A percentile compares a stretch with the other conserved stretches of the same genome.
phyloP scores from a whole-genome alignment of 2,113 vertebrate genomes.

The Rhinogobius similis region DNA sequence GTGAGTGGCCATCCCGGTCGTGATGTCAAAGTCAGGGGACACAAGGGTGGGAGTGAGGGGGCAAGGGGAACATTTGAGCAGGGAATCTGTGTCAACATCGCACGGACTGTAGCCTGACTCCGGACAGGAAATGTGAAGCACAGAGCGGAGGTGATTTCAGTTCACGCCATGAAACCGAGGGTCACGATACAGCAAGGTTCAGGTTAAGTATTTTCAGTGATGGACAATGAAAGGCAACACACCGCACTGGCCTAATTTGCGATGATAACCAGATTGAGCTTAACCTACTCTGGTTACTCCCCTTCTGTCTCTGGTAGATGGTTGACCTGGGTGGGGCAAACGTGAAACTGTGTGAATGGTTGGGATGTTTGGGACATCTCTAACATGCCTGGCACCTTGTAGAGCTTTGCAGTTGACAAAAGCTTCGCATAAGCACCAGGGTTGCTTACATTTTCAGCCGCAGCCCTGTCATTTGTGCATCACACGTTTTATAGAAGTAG shows the following conservation, averaged over 20 bases:
- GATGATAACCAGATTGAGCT: slow-evolving; percentile 1
- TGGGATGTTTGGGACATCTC: slow-evolving; percentile 61
- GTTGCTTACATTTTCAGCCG: slow-evolving; percentile 31
- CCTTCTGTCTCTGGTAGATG: slow-evolving; percentile 35
- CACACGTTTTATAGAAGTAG: background rate
- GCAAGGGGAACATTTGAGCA: slow-evolving; percentile 36
- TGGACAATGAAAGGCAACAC: slow-evolving; percentile 29
- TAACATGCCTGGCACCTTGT: slow-evolving; percentile 67
- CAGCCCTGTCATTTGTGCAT: background rate
- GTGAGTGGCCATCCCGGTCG: slow-evolving; percentile 30
- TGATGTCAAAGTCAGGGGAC: slow-evolving; percentile 66
- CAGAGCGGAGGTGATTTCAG: slow-evolving; percentile 49
- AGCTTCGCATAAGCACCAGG: slow-evolving; percentile 48
- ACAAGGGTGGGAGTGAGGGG: slow-evolving; percentile 31
- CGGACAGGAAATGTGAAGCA: slow-evolving; percentile 60
- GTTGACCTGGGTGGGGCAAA: slow-evolving; percentile 26
- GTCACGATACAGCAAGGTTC: background rate
- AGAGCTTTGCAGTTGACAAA: slow-evolving; percentile 65
- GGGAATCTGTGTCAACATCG: slow-evolving; percentile 36
- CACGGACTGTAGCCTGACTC: slow-evolving; percentile 54
- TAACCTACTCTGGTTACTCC: slow-evolving; percentile 9
- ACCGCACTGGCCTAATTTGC: slow-evolving; percentile 7
- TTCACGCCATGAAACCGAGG: background rate
- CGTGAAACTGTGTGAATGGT: slow-evolving; percentile 43
- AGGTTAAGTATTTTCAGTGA: slow-evolving; percentile 10